Base-by-base conservation (phyloP, 1,140 invertebrate genomes). In the Nasonia longicornis region DNA sequence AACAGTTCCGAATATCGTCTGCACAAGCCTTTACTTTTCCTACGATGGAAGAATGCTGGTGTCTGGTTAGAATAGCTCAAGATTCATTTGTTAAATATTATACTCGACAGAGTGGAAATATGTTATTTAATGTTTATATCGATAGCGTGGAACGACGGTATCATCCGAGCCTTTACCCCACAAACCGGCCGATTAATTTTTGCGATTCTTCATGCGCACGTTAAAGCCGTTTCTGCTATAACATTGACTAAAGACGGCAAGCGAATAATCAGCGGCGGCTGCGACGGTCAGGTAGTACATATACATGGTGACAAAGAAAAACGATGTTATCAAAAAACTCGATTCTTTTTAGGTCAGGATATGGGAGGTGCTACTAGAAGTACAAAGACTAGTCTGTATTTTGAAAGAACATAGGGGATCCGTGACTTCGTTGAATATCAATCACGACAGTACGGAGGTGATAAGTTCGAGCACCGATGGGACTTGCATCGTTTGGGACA, bases 401-500 rank as follows among this genome's bases (percentile, higher is more conserved):
- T 92, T 98, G 77, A 97, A 97, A 89, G 97, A 98, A 87, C 97
- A 98, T 89, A 96, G 96, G 86, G 96, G 95, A 45, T 94, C 95
- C 20, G 95, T 98, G 35, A 96, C 96, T 0, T 94, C 94, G 14
- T 93, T 98, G 82, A 93, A 95, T 70, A 93, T 98, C 69, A 95
- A 95, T 45, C 92, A 92, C 22, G 93, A 95, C 84, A 94, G 97
- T 86, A 93, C 92, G 1, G 94, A 96, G 88, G 95, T 96, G 2
- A 95, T 97, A 1, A 97, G 96, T 85, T 95, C 97, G 0, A 96
- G 96, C 71, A 95, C 94, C 0, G 97, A 98, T 91, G 97, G 97
- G 26, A 96, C 96, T 8, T 97, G 96, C 85, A 96, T 98, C 80
- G 95, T 98, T 81, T 98, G 97, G 97, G 95, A 97, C 86, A 91